Percentiles rank a stretch among this genome's conserved stretches.
phyloP scores from a whole-genome alignment of 2,113 vertebrate genomes.

The Neoarius graeffei region DNA sequence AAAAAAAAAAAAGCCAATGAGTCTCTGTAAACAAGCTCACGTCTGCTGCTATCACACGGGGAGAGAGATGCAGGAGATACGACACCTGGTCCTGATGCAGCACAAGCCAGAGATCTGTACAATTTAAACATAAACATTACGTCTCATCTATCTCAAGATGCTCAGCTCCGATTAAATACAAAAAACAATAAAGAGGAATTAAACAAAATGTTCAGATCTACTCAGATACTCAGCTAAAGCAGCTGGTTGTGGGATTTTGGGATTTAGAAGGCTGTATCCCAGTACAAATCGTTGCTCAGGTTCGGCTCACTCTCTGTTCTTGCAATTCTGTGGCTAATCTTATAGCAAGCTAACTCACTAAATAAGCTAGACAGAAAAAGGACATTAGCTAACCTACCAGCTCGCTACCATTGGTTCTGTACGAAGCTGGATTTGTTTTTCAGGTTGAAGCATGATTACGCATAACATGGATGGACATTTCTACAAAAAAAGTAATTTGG shows the following conservation, averaged over 20 bases:
- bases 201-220: neutral
- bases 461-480: neutral
- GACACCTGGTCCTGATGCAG: conserved; percentile 9
- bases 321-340: neutral
- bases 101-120: neutral
- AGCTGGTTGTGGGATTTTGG: neutral
- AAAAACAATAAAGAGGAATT: neutral
- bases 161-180: neutral
- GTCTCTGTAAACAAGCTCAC: neutral
- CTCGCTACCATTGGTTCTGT: neutral
- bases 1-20: neutral
- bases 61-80: neutral
- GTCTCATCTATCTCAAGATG: neutral
- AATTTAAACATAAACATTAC: neutral
- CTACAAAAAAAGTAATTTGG: neutral
- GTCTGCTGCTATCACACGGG: neutral
- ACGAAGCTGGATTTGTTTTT: neutral
- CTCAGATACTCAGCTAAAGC: neutral
- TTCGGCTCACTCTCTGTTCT: neutral
- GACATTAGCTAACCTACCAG: neutral
- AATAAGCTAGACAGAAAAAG: neutral
- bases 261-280: neutral
- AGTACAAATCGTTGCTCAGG: neutral
- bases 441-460: neutral
- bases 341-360: neutral